Base-by-base conservation (phyloP, 1,140 invertebrate genomes). In the Drosophila serrata region DNA sequence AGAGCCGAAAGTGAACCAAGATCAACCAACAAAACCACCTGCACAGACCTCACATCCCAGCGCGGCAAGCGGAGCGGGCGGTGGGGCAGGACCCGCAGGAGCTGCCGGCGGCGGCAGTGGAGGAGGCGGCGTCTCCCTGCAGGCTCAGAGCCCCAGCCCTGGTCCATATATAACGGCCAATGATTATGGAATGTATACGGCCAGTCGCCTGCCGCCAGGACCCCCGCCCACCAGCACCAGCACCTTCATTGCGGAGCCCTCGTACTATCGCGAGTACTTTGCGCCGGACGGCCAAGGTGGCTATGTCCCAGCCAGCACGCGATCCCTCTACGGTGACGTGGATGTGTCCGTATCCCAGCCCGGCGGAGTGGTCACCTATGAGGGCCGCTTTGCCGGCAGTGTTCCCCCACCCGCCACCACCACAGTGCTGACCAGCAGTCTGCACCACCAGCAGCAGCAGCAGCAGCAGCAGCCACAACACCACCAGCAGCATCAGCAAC, bases 131-230 rank as follows among this genome's bases (percentile, higher is more conserved):
- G 70, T 67, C 61, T 79, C 82, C 56, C 37, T 88, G 73, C 82
- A 86, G 57, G 73, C 90, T 17, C 92, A 93, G 51, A 90, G 87
- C 43, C 92, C 92, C 73, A 93, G 92, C 59, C 92, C 92, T 5
- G 92, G 91, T 3, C 92, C 91, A 6, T 93, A 93, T 37, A 92
- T 93, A 33, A 80, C 84, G 39, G 75, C 91, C 69, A 92, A 92
- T 57, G 84, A 79, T 42, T 93, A 93, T 82, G 91, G 92, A 74
- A 93, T 93, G 92, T 93, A 93, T 29, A 91, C 92, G 49, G 77
- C 87, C 49, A 87, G 76, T 8, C 68, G 91, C 8, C 40, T 92
- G 59, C 85, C 86, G 40, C 85, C 85, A 43, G 85, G 85, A 24
- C 85, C 85, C 58, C 85, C 85, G 60, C 84, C 84, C 80, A 80